These are phyloP conservation scores for Semotilus atromaculatus DNA, from an alignment of 2,797 vertebrate species.

Conservation along the genomic window DNA sequence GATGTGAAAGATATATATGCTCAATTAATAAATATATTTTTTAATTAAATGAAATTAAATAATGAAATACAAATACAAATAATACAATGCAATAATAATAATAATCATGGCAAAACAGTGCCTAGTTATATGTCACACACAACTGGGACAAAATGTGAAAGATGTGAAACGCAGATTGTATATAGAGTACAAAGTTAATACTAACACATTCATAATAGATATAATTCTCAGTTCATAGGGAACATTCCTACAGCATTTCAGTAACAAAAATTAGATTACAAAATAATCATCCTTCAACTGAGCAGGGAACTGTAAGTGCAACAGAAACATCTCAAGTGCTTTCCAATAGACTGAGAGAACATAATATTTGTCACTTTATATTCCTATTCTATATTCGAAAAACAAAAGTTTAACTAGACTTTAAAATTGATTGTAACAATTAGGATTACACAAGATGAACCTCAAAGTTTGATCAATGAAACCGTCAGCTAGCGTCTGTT, in stretches of 20 bases:
- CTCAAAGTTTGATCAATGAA: background rate
- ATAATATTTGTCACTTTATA: background rate
- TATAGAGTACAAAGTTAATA: background rate
- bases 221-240: background rate
- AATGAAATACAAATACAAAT: background rate
- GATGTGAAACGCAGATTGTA: too few relatives aligned
- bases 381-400: background rate
- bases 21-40: background rate
- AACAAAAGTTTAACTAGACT: background rate
- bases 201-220: background rate
- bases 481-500: background rate
- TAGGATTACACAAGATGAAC: background rate
- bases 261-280: background rate
- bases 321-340: background rate
- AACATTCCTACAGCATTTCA: background rate
- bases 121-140: background rate
- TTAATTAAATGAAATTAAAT: too few relatives aligned
- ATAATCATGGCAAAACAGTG: background rate
- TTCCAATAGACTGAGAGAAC: background rate
- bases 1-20: too few relatives aligned
- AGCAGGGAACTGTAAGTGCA: background rate
- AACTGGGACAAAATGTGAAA: background rate
- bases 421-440: background rate
- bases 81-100: background rate
- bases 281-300: background rate